A percentile compares a stretch with the other conserved stretches of the same genome.
Conservation (phyloP, 1,140 invertebrate genomes). For the Eriocheir sinensis region DNA sequence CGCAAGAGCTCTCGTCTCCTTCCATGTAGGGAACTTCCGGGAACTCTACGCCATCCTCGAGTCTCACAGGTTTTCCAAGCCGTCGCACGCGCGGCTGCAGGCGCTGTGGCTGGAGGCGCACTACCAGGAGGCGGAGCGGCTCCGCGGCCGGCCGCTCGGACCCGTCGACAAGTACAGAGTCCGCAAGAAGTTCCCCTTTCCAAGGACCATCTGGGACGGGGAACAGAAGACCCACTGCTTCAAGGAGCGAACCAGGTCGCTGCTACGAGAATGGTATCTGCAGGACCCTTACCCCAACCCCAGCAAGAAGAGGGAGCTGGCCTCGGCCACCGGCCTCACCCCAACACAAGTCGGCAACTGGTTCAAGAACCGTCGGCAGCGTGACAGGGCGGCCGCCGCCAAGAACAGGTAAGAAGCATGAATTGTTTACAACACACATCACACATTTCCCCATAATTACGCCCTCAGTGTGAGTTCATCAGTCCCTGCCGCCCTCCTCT, state of each 20-base stretch:
- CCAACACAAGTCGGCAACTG: slow-evolving; percentile 99
- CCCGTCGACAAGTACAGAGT: slow-evolving; percentile 99
- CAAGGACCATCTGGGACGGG: slow-evolving; percentile 99
- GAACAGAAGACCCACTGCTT: slow-evolving; percentile 99
- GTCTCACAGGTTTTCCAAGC: slow-evolving; percentile 97
- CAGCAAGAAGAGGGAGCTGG: slow-evolving; percentile 98
- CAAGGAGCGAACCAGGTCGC: slow-evolving; percentile 97
- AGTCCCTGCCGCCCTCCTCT: neutral
- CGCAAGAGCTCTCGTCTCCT: slow-evolving; percentile 97
- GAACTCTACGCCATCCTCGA: slow-evolving; percentile 98
- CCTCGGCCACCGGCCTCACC: slow-evolving; percentile 97
- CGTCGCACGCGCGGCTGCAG: slow-evolving; percentile 98
- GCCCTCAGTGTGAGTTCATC: neutral
- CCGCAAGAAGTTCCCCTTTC: slow-evolving; percentile 98
- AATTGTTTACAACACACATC: neutral
- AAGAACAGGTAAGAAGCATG: slow-evolving; percentile 84
- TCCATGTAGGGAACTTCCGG: slow-evolving; percentile 96
- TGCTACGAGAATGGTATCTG: slow-evolving; percentile 98
- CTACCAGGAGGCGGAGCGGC: slow-evolving; percentile 98
- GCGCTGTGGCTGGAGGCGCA: slow-evolving; percentile 98
- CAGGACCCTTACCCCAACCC: slow-evolving; percentile 99
- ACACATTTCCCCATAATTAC: no score
- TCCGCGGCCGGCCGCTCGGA: slow-evolving; percentile 96
- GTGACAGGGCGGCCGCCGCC: slow-evolving; percentile 98
- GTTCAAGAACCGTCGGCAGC: slow-evolving; percentile 99